Base-by-base conservation (phyloP, 2,113 vertebrate genomes). In the Panthera leo region DNA sequence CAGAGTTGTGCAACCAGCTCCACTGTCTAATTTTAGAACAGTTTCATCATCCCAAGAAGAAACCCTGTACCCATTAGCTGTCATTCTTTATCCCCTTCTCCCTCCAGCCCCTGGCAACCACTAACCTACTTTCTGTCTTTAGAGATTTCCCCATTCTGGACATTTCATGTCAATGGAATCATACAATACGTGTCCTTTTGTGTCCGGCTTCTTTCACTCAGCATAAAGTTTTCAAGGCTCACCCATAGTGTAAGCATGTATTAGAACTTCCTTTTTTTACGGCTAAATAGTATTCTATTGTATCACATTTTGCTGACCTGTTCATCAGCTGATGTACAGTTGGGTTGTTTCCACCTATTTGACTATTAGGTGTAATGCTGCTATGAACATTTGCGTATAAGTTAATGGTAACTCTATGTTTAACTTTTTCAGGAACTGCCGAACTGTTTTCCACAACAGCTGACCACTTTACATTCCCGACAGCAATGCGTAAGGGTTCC, bases 11-110 rank as follows among this genome's bases (percentile, higher is more conserved):
- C 31, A 89, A 82, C 73, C 53, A 58, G 51, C 58, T 91, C 21
- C 45, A 95, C n/a, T 83, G 53, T 58, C 80, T 96, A 78, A 95
- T 90, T 93, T 97, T 68, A 92, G 80, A 85, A 85, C 71, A 80
- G 67, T 94, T 95, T 90, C 55, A 89, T 90, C 90, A 93, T 65
- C 71, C 36, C 29, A n/a, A 12, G 51, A 95, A 71, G 58, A 89
- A 91, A 76, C 31, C 31, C 31, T 45, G 23, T 68, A 55, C 85
- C 76, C 70, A 58, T 45, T 76, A 63, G 68, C n/a, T 55, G 79
- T 65, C 36, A 89, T 45, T 85, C 39, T 36, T 67, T 2, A 39
- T 53, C 58, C 25, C 11, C 18, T 14, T 21, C 42, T 58, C 45
- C 31, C 73, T 68, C 23, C 63, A 53, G 61, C 5, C 51, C 70